Base-by-base conservation (phyloP, 2,113 vertebrate genomes). In the Actenoides lindsayi region DNA sequence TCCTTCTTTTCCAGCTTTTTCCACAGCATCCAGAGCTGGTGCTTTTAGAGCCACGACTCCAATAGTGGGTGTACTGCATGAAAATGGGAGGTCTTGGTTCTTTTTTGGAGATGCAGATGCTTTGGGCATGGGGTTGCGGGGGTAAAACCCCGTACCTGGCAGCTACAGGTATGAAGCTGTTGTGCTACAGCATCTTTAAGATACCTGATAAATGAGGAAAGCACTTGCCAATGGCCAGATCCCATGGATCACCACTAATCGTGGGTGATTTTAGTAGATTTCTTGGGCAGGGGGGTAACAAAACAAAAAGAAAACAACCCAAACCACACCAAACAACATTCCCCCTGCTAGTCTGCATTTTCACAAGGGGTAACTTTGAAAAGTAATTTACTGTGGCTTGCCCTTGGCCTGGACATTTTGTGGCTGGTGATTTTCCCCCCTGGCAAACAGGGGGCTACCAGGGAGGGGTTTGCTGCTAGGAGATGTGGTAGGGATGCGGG, bases 41-140 rank as follows among this genome's bases (percentile, higher is more conserved):
- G 30, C 23, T 20, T 35, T 23, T 9, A 17, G 35, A 65, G 14
- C 39, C 2, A 2, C 59, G 5, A 4, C 56, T 80, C 59, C 24
- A 23, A 4, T 0, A 46, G 28, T 0, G 33, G 50, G 3, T 31
- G 59, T 3, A 9, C 3, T 12, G 1, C 8, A 0, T 3, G 37
- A 70, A 21, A 39, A 41, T 2, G 57, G 77, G 65, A 50, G 59
- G 87, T 37, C 15, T 84, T 8, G 31, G 8, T 23, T 2, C 4
- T 8, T 67, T 41, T 13, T 2, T 11, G 2, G 83, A 63, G 71
- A 8, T 69, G 62, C 18, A 33, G 5, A 21, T 24, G 60, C 5
- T 93, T 46, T 17, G 6, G 53, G 68, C 0, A 13, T 18, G 16
- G 30, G 63, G 50, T 1, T 50, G 3, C 1, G 48, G 74, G 74